Base-by-base conservation (phyloP, 2,113 vertebrate species). In the Gymnogyps californianus region DNA sequence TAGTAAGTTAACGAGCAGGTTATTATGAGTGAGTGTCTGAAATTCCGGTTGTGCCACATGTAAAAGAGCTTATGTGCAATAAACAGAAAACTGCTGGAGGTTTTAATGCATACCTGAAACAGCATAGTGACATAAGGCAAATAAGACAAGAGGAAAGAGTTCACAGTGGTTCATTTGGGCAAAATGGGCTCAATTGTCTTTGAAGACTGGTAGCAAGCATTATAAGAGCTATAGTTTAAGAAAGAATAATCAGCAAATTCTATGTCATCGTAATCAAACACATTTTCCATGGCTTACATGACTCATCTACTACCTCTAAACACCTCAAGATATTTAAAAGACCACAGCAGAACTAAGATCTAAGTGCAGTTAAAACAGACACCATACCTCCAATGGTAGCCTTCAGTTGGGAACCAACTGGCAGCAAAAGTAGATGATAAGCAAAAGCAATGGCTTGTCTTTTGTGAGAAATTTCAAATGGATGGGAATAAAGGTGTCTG, bases 1-100 rank as follows among this genome's bases (percentile, higher is more conserved):
- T 69, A 83, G 54, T 83, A 89, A 93, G 70, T 67, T 95, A 96
- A 95, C 2, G 0, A 97, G 86, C n/a, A 87, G 86, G 76, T 89
- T 96, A 87, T 95, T 96, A 78, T 72, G 83, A 91, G 49, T 79
- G 38, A 75, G 61, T 92, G 76, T 91, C 92, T 96, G 62, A 96
- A 96, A 91, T 74, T 87, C 80, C 46, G 76, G 47, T 94, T 84
- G 54, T 85, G 57, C 74, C 49, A 76, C 34, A 29, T n/a, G 70
- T 79, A 76, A 77, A 78, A 82, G 47, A 78, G 52, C 12, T 96
- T 93, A 96, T 87, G 66, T 58, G 71, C 54, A 83, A 72, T 94
- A 87, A 93, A 87, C 40, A 89, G 70, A 95, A 87, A 70, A 46
- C 58, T 93, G 66, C 49, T 72, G 65, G 58, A 75, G 28, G 13